Evolutionary conservation across 2,888 invertebrate genomes (phyloP).

Genomic region (Strigamia crassipes): DNA sequence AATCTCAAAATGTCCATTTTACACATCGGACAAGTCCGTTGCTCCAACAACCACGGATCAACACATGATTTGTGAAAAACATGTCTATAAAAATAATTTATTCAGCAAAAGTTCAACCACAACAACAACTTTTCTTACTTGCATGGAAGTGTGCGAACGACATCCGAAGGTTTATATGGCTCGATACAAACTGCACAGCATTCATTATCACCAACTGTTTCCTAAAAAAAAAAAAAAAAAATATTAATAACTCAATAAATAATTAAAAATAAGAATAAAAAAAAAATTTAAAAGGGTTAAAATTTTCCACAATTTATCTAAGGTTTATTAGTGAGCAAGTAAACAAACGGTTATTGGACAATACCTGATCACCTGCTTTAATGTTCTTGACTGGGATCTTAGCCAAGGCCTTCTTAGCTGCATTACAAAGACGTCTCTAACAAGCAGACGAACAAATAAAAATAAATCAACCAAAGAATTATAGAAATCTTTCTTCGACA

Average conservation of each 20-base stretch:
- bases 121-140: slow-evolving; percentile 68
- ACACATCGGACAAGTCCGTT: slow-evolving; percentile 95
- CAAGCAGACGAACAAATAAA: slow-evolving; percentile 53
- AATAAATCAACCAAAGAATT: background rate
- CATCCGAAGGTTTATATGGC: slow-evolving; percentile 83
- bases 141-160: slow-evolving; percentile 87
- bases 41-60: slow-evolving; percentile 93
- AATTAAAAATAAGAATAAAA: background rate
- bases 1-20: slow-evolving; percentile 93
- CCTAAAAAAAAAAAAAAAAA: slow-evolving; percentile 66
- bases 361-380: slow-evolving; percentile 71
- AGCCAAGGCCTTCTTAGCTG: slow-evolving; percentile 90
- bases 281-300: background rate
- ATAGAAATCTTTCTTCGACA: background rate
- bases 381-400: slow-evolving; percentile 90
- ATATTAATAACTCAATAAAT: background rate
- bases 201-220: slow-evolving; percentile 79
- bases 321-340: background rate
- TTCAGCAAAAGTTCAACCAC: background rate
- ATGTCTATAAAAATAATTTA: slow-evolving; percentile 68
- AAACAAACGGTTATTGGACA: slow-evolving; percentile 31
- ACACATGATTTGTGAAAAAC: slow-evolving; percentile 95
- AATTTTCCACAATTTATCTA: background rate
- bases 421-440: slow-evolving; percentile 85
- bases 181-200: slow-evolving; percentile 96